phyloP scores from a whole-genome alignment of 2,113 vertebrate genomes.

The Thamnophis sirtalis region DNA sequence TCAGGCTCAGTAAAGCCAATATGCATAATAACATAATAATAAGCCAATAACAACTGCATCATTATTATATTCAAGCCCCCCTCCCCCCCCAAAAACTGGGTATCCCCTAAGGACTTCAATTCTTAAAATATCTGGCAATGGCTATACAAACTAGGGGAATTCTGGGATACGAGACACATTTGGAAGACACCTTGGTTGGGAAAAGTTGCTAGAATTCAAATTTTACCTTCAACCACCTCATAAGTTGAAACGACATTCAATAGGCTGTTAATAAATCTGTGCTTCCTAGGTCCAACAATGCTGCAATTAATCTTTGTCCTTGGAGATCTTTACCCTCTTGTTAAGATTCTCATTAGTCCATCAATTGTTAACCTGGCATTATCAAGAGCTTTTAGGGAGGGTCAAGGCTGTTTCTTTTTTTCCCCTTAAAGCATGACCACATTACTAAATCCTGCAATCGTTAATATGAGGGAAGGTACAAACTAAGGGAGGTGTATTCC shows the following conservation, averaged over 20 bases:
- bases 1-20: not conserved
- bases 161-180: not conserved
- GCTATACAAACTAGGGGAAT: not conserved
- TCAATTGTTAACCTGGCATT: not conserved
- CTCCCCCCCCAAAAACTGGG: not conserved
- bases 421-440: not conserved
- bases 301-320: not conserved
- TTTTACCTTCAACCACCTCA: not conserved
- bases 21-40: not conserved
- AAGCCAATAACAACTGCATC: not conserved
- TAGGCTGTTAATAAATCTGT: not conserved
- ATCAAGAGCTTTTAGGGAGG: not conserved
- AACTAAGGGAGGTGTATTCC: not conserved
- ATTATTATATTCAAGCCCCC: not conserved
- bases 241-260: not conserved
- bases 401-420: not conserved
- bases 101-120: not conserved
- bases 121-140: not conserved
- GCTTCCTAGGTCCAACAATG: not conserved
- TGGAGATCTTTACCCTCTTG: not conserved
- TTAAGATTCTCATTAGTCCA: not conserved
- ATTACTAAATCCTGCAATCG: not conserved
- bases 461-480: not conserved
- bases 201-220: not conserved
- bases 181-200: not conserved